Conservation (phyloP, 2,797 vertebrate species). For the Ctenopoma kingsleyae region DNA sequence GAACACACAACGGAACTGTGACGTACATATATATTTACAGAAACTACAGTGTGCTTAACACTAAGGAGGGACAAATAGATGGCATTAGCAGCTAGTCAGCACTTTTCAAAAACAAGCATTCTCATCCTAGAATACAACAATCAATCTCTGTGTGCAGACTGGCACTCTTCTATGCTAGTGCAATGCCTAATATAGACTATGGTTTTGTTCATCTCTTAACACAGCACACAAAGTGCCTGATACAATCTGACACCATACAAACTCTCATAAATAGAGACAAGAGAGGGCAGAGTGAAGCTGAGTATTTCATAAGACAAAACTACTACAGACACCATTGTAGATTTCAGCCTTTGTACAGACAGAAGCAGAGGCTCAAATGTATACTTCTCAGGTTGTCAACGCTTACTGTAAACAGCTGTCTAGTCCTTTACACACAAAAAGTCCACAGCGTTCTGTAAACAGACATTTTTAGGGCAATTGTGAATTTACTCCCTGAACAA, state of each 20-base stretch:
- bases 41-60: slow-evolving; percentile 9
- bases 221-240: slow-evolving; percentile 57
- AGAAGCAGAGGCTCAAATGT: slow-evolving; percentile 45
- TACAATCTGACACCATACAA: slow-evolving; percentile 53
- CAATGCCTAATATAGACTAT: slow-evolving; percentile 48
- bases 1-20: slow-evolving; percentile 31
- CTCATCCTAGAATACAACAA: slow-evolving; percentile 59
- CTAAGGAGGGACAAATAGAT: neutral
- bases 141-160: slow-evolving; percentile 53
- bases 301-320: slow-evolving; percentile 23
- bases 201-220: slow-evolving; percentile 36
- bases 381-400: slow-evolving; percentile 29
- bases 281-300: slow-evolving; percentile 6
- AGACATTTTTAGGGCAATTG: slow-evolving; percentile 6
- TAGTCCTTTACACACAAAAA: slow-evolving; percentile 30
- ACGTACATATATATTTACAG: neutral
- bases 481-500: slow-evolving; percentile 2
- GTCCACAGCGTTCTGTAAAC: slow-evolving; percentile 48
- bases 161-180: slow-evolving; percentile 51
- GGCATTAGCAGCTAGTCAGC: slow-evolving; percentile 23
- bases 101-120: slow-evolving; percentile 47
- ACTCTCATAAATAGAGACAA: slow-evolving; percentile 16
- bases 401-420: slow-evolving; percentile 67
- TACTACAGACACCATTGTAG: neutral
- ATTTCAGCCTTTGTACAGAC: slow-evolving; percentile 20